phyloP scores from a whole-genome alignment of 2,888 invertebrate species.

The Clistopyga incitator region DNA sequence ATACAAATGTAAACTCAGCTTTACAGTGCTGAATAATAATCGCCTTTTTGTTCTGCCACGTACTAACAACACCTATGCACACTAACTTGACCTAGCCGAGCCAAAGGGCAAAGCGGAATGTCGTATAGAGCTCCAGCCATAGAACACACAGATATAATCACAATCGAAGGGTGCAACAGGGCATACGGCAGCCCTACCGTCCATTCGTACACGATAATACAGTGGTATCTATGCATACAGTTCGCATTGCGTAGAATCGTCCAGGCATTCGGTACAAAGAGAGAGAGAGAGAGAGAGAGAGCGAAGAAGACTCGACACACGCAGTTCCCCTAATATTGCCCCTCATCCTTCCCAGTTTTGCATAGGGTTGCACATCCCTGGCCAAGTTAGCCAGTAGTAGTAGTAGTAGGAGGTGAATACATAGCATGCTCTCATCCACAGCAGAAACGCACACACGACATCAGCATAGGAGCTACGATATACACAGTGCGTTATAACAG shows the following conservation, averaged over 20 bases:
- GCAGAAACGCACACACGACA: constrained; percentile 16
- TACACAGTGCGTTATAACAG: constrained; percentile 29
- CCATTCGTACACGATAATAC: constrained; percentile 5
- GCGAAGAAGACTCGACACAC: background rate
- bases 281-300: no score
- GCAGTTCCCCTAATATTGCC: constrained; percentile 14
- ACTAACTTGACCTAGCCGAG: background rate
- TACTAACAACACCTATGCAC: background rate
- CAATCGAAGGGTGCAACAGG: background rate
- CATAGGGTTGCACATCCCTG: no score
- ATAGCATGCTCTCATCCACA: constrained; percentile 42
- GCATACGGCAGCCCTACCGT: background rate
- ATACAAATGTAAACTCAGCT: background rate
- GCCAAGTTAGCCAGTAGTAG: background rate
- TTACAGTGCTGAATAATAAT: background rate
- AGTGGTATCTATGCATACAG: constrained; percentile 1
- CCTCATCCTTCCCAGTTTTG: background rate
- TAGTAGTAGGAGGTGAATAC: background rate
- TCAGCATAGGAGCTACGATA: constrained; percentile 7
- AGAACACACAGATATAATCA: background rate
- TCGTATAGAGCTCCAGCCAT: background rate
- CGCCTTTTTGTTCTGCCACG: background rate
- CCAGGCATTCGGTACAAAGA: background rate
- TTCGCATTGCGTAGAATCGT: constrained; percentile 3
- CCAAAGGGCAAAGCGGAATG: background rate